phyloP scores from a whole-genome alignment of 2,888 invertebrate genomes.

The Oscheius myriophilus region DNA sequence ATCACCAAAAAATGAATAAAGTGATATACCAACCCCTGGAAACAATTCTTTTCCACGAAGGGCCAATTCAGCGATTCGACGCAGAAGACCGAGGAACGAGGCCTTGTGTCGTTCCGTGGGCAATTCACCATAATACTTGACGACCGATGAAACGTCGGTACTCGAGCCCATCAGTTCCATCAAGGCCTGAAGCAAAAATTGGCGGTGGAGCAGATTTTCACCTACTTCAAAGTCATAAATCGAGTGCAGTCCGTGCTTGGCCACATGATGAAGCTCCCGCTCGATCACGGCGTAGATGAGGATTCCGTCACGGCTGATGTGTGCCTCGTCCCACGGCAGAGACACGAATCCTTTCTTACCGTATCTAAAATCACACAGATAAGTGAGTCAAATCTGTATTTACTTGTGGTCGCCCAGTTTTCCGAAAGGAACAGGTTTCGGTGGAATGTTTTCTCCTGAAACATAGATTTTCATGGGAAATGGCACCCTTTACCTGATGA shows the following conservation, averaged over 20 bases:
- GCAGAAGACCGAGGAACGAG: background rate
- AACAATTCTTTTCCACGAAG: constrained; percentile 8
- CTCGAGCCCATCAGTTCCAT: background rate
- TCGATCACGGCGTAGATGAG: background rate
- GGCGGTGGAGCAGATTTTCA: background rate
- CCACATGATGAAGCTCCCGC: background rate
- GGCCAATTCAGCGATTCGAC: constrained; percentile 6
- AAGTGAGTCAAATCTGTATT: background rate
- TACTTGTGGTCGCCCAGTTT: too few relatives aligned
- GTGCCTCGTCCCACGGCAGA: background rate
- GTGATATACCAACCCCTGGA: background rate
- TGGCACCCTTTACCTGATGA: too few relatives aligned
- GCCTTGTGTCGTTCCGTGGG: background rate
- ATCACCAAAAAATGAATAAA: too few relatives aligned
- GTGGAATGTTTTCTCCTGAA: too few relatives aligned
- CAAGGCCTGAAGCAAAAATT: background rate
- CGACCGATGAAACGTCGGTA: background rate
- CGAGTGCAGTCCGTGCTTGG: background rate
- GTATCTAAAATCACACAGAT: background rate
- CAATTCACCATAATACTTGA: background rate
- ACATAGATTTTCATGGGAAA: too few relatives aligned
- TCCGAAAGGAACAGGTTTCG: too few relatives aligned
- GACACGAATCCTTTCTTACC: background rate
- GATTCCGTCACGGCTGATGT: constrained; percentile 3
- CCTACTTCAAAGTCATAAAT: background rate